Base-by-base conservation (phyloP, 23 tunicate species). In the Oikopleura dioica region DNA sequence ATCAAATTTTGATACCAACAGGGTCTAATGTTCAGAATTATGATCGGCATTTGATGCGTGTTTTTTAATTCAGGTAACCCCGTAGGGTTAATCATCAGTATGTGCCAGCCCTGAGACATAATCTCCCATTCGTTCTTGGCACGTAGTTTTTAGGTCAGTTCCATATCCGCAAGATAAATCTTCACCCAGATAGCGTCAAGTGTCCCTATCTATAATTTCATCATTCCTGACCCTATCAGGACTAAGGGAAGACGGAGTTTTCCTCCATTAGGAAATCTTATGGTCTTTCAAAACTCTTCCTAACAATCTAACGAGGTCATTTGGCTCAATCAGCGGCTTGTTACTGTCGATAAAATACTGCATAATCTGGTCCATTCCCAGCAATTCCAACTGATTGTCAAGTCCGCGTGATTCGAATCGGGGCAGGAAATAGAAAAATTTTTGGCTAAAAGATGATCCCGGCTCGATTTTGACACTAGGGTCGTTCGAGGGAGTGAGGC, bases 341-440 rank as follows among this genome's bases (percentile, higher is more conserved):
- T 86, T 86, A 29, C 59, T 76, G 12, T 83, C 82, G 59, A 86
- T 31, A 30, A 94, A 77, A 50, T 94, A 94, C 77, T 86, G 82
- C 78, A 94, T 26, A 82, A 86, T 95, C 50, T 86, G 82, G 79
- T 87, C 81, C 37, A 94, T 77, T 9, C 95, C 78, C 50, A 94
- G 59, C 28, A 94, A 76, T 76, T 94, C 99, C 44, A 85, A 82
- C 29, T 92, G 95, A 37, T 86, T 81, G 36, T 91, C 92, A 2
- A 86, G 81, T 36, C 85, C 77, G 37, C 79, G 23, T 28, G 88
- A 77, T 35, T 83, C 88, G 38, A 94, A 94, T 4, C 99, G 83
- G 38, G 99, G 99, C 37, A 78, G 82, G 37, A 94, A 94, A n/a
- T 85, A 86, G 69, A 86, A 63, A 28, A 63, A 94, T 72, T 79